Conservation (phyloP, 2,113 vertebrate species). For the Triplophysa dalaica region DNA sequence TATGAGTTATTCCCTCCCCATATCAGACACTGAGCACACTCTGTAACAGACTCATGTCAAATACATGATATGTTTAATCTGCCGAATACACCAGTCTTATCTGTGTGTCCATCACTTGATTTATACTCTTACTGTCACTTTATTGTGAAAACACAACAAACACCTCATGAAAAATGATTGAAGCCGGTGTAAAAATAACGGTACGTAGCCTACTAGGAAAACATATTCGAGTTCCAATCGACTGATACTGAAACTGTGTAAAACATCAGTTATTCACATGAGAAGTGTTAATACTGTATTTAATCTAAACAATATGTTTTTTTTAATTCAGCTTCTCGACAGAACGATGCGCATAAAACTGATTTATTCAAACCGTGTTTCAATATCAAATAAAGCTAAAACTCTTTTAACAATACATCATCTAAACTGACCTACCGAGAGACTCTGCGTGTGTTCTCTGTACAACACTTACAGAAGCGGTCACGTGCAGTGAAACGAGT, state of each 20-base stretch:
- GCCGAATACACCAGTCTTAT: neutral
- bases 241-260: too few relatives aligned
- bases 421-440: neutral
- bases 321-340: neutral
- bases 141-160: neutral
- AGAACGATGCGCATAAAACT: neutral
- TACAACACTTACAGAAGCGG: neutral
- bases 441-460: neutral
- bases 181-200: too few relatives aligned
- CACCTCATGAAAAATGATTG: neutral
- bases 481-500: neutral
- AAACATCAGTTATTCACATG: neutral
- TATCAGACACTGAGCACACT: neutral
- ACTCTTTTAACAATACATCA: neutral
- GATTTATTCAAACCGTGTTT: conserved; percentile 1
- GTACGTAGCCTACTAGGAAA: too few relatives aligned
- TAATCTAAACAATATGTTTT: neutral
- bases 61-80: conserved; percentile 22
- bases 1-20: neutral
- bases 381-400: conserved; percentile 4
- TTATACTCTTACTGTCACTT: neutral
- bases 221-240: too few relatives aligned
- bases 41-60: conserved; percentile 22
- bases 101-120: conserved; percentile 4
- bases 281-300: neutral